Conservation (phyloP, 2,113 vertebrate species). For the Siniperca chuatsi region DNA sequence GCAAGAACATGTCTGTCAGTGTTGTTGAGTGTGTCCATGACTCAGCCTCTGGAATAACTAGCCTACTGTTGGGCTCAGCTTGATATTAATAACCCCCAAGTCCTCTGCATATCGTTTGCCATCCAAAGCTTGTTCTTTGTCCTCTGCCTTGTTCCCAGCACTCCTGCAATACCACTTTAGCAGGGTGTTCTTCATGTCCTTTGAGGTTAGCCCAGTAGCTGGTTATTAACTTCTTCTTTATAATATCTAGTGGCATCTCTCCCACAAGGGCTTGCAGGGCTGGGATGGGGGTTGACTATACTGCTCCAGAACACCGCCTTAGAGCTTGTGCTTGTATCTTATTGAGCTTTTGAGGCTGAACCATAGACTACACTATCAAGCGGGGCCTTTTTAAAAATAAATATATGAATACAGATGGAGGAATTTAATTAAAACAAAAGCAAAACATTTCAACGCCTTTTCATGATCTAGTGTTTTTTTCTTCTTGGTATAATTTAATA, state of each 20-base stretch:
- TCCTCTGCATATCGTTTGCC: constrained; percentile 4
- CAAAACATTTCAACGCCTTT: background rate
- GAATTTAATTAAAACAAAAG: background rate
- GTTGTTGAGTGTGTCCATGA: background rate
- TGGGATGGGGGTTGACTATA: background rate
- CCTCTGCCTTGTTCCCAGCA: background rate
- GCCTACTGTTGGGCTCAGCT: background rate
- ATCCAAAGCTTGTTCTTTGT: background rate
- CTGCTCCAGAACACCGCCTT: background rate
- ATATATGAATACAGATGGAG: background rate
- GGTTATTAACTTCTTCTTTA: background rate
- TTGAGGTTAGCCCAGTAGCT: background rate
- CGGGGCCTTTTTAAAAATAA: no score
- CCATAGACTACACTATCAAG: background rate
- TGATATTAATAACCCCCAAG: constrained; percentile 15
- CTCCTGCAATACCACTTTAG: background rate
- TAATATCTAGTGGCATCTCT: constrained; percentile 9
- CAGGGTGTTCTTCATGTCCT: background rate
- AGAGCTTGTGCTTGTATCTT: background rate
- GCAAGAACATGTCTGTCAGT: background rate
- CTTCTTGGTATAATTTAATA: background rate
- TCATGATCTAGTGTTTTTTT: background rate
- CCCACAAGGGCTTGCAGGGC: background rate
- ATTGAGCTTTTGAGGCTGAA: background rate
- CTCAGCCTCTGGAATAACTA: constrained; percentile 15